A percentile compares a stretch with the other conserved stretches of the same genome.
Evolutionary conservation across 2,888 invertebrate species (phyloP).

Genomic region (Morpho achilles): DNA sequence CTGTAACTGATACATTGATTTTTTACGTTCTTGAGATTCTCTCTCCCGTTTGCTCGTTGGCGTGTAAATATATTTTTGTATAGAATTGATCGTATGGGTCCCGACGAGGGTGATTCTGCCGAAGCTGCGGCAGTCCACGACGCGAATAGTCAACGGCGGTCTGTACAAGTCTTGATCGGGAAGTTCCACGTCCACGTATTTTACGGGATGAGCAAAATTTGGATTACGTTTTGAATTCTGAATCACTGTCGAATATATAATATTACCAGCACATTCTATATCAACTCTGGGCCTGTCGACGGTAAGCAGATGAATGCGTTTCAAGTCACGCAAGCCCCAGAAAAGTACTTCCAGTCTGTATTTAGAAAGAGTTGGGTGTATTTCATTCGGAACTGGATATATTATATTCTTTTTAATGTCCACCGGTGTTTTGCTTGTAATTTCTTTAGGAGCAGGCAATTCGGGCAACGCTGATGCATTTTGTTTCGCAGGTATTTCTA

Average conservation of each 20-base stretch:
- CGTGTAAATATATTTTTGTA: slow-evolving; percentile 91
- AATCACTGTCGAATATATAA: slow-evolving; percentile 89
- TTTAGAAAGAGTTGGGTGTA: slow-evolving; percentile 88
- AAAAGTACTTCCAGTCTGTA: slow-evolving; percentile 92
- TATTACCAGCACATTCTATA: slow-evolving; percentile 93
- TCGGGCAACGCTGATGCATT: slow-evolving; percentile 75
- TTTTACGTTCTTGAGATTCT: slow-evolving; percentile 83
- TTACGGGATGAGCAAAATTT: slow-evolving; percentile 90
- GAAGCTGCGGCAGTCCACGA: slow-evolving; percentile 93
- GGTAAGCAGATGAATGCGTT: slow-evolving; percentile 88
- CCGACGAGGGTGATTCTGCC: slow-evolving; percentile 93
- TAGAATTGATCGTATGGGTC: slow-evolving; percentile 94
- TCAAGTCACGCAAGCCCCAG: slow-evolving; percentile 95
- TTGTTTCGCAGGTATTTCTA: slow-evolving; percentile 82
- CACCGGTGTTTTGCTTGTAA: slow-evolving; percentile 52
- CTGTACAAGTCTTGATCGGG: slow-evolving; percentile 94
- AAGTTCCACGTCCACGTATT: slow-evolving; percentile 89
- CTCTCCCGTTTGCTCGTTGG: slow-evolving; percentile 85
- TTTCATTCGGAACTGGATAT: slow-evolving; percentile 90
- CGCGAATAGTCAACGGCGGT: slow-evolving; percentile 93
- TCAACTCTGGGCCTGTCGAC: slow-evolving; percentile 94
- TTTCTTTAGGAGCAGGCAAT: slow-evolving; percentile 80
- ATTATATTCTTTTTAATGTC: slow-evolving; percentile 81
- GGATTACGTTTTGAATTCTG: slow-evolving; percentile 92
- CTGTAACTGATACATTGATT: slow-evolving; percentile 64